These are phyloP conservation scores for Thryonomys swinderianus DNA, from an alignment of 2,113 vertebrate species.

Conservation along the genomic window DNA sequence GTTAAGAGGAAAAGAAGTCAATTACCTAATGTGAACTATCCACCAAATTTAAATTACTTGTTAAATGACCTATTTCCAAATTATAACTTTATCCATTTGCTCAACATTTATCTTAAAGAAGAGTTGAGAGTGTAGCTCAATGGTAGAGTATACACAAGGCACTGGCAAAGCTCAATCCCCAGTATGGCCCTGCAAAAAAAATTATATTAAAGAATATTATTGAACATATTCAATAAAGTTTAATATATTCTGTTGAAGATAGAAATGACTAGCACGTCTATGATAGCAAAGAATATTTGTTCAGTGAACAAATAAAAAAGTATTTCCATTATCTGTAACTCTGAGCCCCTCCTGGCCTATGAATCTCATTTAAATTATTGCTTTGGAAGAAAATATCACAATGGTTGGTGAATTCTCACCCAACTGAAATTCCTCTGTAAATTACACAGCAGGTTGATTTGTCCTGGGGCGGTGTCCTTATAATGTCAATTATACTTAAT, in stretches of 20 bases:
- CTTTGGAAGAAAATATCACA: slow-evolving; percentile 40
- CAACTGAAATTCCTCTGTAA: slow-evolving; percentile 40
- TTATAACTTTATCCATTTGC: slow-evolving; percentile 21
- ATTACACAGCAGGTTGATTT: neutral
- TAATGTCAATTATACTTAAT: slow-evolving; percentile 33
- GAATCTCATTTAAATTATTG: slow-evolving; percentile 58
- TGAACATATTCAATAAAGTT: slow-evolving; percentile 6
- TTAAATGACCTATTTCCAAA: slow-evolving; percentile 11
- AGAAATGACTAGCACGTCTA: neutral
- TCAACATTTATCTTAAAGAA: slow-evolving; percentile 21
- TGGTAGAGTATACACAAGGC: neutral
- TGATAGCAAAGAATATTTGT: slow-evolving; percentile 23
- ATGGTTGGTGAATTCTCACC: neutral
- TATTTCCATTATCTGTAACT: slow-evolving; percentile 34
- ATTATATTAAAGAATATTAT: slow-evolving; percentile 23
- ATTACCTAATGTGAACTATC: neutral
- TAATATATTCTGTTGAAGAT: neutral
- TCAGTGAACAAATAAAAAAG: slow-evolving; percentile 39
- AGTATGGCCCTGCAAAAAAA: neutral
- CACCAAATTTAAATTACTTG: slow-evolving; percentile 21
- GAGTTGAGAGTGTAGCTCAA: neutral
- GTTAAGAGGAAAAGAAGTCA: neutral
- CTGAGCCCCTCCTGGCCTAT: neutral
- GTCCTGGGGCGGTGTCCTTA: neutral
- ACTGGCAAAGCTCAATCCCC: neutral